Base-by-base conservation (phyloP, 2,888 invertebrate species). In the Tetanocera ferruginea region DNA sequence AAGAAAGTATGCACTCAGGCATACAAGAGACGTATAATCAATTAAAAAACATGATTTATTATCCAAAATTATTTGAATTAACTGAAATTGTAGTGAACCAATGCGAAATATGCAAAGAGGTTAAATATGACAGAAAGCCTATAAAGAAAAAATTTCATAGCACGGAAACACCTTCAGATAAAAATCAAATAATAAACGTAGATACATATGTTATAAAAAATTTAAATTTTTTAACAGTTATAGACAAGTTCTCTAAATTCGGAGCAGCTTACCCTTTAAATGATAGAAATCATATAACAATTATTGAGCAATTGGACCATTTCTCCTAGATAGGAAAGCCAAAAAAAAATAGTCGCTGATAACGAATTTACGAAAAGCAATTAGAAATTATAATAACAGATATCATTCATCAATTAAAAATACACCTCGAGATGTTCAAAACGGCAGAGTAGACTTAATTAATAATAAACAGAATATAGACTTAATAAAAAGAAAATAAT, bases 191-290 rank as follows among this genome's bases (percentile, higher is more conserved):
- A 31, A 31, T 31, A 4, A 3, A 31, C 31, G 5, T 31, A 31
- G 31, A 51, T 28, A 71, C 37, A 23, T 51, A 31, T 25, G 19
- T 19, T 2, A 31, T 71, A 19, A 71, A 71, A 52, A 5, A 51
- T 51, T n/a, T 25, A 1, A 0, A 19, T 2, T 52, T 52, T 51
- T n/a, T 71, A 25, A 71, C 71, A 51, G 51, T 51, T 1, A 71
- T 51, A 31, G 71, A 51, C 34, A 71, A 71, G 11, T 51, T 71
- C 9, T 31, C 71, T 2, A 71, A 71, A 52, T 71, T 71, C 6
- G 71, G 34, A 0, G 71, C 71, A 57, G 31, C 9, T n/a, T 72
- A 28, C n/a, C 43, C 34, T 25, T 31, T 62, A n/a, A 52, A 52
- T 6, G 52, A 52, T 52, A 52, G 52, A 52, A 52, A 52, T n/a